phyloP scores from a whole-genome alignment of 2,888 invertebrate species.

The Invenusta paracnida region DNA sequence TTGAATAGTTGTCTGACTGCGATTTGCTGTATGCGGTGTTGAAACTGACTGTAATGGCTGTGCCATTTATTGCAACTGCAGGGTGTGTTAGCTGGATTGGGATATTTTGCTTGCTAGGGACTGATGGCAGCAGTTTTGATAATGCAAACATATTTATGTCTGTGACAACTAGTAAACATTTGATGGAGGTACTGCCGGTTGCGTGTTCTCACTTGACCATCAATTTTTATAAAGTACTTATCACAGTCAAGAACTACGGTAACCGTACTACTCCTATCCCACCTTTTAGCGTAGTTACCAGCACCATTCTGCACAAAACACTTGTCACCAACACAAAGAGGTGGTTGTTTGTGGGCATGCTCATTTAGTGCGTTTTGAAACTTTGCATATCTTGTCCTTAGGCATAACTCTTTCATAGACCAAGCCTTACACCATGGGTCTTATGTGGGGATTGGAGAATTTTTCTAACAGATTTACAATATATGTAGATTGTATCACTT shows the following conservation, averaged over 20 bases:
- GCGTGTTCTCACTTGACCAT: no score
- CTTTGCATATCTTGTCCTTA: constrained; percentile 11
- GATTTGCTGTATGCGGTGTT: neutral
- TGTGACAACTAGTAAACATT: neutral
- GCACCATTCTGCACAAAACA: neutral
- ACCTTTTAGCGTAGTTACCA: neutral
- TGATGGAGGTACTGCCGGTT: neutral
- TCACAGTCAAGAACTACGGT: neutral
- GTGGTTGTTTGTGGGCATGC: neutral
- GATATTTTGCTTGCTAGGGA: neutral
- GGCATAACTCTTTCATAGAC: neutral
- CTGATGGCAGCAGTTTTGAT: neutral
- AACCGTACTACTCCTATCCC: neutral
- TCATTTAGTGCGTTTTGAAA: neutral
- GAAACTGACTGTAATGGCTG: neutral
- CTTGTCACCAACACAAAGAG: neutral
- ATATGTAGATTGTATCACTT: neutral
- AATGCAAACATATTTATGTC: neutral
- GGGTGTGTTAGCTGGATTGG: neutral
- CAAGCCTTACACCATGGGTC: neutral
- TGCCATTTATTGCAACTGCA: neutral
- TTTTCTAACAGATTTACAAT: neutral
- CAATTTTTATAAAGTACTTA: constrained; percentile 5
- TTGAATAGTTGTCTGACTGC: no score
- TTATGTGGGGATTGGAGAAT: neutral